Evolutionary conservation across 2,888 invertebrate genomes (phyloP), one percentile per base, ranked within the genome.

Genomic region (Pelosia muscerda): DNA sequence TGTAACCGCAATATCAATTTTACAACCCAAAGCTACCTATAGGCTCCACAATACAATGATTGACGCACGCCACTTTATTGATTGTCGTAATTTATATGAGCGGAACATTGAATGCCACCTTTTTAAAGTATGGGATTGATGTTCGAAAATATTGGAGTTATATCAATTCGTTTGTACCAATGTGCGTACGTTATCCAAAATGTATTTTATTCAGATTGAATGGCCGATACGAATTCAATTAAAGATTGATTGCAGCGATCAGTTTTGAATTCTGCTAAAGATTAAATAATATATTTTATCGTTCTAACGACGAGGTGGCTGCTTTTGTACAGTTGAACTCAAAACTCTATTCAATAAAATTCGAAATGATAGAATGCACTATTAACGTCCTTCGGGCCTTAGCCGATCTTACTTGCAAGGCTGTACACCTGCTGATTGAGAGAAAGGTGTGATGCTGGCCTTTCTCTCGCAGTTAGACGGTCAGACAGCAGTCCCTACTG

Each of bases 191-290:
- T 72, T 49, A 74, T 78, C 72, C 77, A 76, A 71, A 69, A 78
- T 78, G 68, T 63, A 68, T 83, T 84, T 82, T 82, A 83, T 84
- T 86, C 85, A 84, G 86, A 86, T 87, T 82, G 88, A 90, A 85
- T 81, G 84, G 82, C 81, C 84, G 86, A 88, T 87, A 87, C 83
- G 84, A 84, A 86, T 88, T 89, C 89, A 89, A 91, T 90, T 88
- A 89, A 89, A 90, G 90, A 90, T 90, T 91, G 89, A 91, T 91
- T 84, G 84, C 88, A 71, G 76, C 81, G 81, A 85, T 89, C 85
- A 84, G 80, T 83, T 86, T 83, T 71, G 79, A 76, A 31, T 49
- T 49, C 49, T n/a, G 49, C n/a, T n/a, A 49, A 8, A 49, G 49
- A 49, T 49, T n/a, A 49, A 49, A 49, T 49, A 49, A 49, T 49